Percentiles rank a stretch among this genome's conserved stretches.
Conservation (phyloP, 2,797 vertebrate genomes). For the Anolis apletophallus region DNA sequence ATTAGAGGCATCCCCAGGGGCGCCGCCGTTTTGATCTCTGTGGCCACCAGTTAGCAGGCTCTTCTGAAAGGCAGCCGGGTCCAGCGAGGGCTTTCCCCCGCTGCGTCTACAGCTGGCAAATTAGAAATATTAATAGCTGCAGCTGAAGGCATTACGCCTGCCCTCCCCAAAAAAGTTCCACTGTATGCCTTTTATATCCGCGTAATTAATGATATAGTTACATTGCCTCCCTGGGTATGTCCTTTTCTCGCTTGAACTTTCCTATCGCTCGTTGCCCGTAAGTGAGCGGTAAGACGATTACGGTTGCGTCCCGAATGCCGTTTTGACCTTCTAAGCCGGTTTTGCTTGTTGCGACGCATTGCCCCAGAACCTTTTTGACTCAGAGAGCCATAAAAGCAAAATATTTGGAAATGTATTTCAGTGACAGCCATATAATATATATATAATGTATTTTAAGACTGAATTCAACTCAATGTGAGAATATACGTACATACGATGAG, state of each 20-base stretch:
- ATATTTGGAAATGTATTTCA: no score
- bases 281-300: slow-evolving; percentile 16
- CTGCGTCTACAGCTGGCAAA: neutral
- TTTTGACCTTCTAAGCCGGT: slow-evolving; percentile 61
- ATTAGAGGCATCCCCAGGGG: slow-evolving; percentile 38
- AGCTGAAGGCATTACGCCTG: slow-evolving; percentile 40
- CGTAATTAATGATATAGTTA: neutral
- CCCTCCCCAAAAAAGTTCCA: slow-evolving; percentile 40
- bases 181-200: slow-evolving; percentile 34
- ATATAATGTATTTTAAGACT: no score
- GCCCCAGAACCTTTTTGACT: no score
- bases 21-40: slow-evolving; percentile 54
- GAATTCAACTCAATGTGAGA: no score
- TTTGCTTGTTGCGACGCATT: slow-evolving; percentile 68
- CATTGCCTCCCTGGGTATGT: neutral
- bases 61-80: slow-evolving; percentile 49
- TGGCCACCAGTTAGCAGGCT: slow-evolving; percentile 34
- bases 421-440: no score
- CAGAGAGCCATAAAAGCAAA: no score
- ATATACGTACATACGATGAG: no score
- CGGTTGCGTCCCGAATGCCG: slow-evolving; percentile 41
- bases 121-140: slow-evolving; percentile 46
- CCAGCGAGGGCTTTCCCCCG: slow-evolving; percentile 19
- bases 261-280: slow-evolving; percentile 37
- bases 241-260: slow-evolving; percentile 6